Evolutionary conservation across 2,888 invertebrate species (phyloP).

Genomic region (Platerodrilus igneus): DNA sequence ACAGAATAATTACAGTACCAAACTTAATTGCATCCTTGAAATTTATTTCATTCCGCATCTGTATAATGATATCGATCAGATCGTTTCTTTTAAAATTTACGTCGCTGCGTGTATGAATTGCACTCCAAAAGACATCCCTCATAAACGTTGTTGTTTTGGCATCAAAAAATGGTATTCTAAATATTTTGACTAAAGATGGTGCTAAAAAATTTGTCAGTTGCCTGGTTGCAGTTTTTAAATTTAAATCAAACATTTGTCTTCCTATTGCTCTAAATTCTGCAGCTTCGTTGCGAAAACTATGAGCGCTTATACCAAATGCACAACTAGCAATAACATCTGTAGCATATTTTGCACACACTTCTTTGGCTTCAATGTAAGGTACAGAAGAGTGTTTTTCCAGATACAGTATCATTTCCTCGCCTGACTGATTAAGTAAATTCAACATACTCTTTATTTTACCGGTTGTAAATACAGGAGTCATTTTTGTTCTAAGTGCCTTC

Average conservation of each 20-base stretch:
- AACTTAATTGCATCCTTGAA: too few species aligned
- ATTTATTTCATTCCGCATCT: background rate
- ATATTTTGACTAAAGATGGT: slow-evolving; percentile 28
- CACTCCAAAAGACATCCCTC: slow-evolving; percentile 31
- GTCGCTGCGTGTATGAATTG: slow-evolving; percentile 32
- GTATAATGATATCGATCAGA: slow-evolving; percentile 37
- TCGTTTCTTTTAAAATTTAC: slow-evolving; percentile 33
- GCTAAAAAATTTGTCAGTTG: slow-evolving; percentile 32
- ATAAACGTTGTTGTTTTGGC: slow-evolving; percentile 32
- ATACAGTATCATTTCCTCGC: background rate
- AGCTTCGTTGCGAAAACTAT: slow-evolving; percentile 35
- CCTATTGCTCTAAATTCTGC: slow-evolving; percentile 40
- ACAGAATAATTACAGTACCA: slow-evolving; percentile 31
- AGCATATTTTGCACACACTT: slow-evolving; percentile 42
- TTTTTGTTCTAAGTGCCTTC: slow-evolving; percentile 49
- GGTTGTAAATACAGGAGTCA: slow-evolving; percentile 51
- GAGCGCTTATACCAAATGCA: slow-evolving; percentile 47
- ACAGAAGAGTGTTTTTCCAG: background rate
- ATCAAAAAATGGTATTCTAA: slow-evolving; percentile 33
- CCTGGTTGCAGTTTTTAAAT: slow-evolving; percentile 29
- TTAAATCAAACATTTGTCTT: slow-evolving; percentile 37
- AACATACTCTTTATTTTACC: slow-evolving; percentile 51
- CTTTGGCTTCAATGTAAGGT: slow-evolving; percentile 37
- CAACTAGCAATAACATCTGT: slow-evolving; percentile 48
- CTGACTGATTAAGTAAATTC: background rate